Conservation (phyloP, 2,113 vertebrate genomes). For the Amblyornis subalaris region DNA sequence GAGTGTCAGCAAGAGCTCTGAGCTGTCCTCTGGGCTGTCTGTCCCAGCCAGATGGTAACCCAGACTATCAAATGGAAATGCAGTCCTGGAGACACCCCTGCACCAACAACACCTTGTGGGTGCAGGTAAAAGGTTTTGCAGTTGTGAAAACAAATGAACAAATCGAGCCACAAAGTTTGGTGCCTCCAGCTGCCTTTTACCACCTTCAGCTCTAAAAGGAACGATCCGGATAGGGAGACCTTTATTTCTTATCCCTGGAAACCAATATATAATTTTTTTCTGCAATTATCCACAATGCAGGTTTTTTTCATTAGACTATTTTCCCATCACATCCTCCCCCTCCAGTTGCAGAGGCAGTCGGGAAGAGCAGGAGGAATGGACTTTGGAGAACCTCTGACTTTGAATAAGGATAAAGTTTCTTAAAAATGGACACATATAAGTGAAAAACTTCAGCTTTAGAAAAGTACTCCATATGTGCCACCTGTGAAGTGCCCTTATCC, state of each 20-base stretch:
- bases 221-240: not conserved
- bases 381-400: not conserved
- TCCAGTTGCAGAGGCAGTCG: not conserved
- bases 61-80: not conserved
- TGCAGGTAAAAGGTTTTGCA: not conserved
- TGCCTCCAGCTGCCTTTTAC: not conserved
- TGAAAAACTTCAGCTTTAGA: not conserved
- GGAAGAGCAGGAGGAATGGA: not conserved
- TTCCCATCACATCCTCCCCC: not conserved
- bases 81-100: not conserved
- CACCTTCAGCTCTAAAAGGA: not conserved
- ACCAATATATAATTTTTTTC: not conserved
- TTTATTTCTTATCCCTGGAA: not conserved
- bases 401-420: not conserved
- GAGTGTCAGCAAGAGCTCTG: not conserved
- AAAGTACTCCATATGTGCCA: not conserved
- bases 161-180: not conserved
- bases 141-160: not conserved
- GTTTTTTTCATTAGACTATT: not conserved
- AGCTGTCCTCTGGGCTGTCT: not conserved
- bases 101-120: not conserved
- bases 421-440: not conserved
- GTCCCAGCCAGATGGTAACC: not conserved
- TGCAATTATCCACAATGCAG: not conserved
- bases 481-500: not conserved